Conservation (phyloP, 2,797 vertebrate genomes). For the Balearica regulorum region DNA sequence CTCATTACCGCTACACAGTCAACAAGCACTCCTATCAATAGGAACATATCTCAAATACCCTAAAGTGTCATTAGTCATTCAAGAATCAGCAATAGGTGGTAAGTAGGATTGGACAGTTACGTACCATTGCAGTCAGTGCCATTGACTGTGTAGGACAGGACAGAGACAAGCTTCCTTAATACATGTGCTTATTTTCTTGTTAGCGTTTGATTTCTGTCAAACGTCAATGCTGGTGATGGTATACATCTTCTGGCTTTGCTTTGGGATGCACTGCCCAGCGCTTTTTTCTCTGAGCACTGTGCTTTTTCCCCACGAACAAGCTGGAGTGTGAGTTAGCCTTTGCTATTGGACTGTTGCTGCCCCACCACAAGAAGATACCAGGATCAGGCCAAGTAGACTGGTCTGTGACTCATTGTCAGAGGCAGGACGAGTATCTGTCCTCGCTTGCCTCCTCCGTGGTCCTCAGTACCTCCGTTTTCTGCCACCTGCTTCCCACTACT, state of each 20-base stretch:
- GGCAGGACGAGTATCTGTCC: neutral
- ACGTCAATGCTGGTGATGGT: neutral
- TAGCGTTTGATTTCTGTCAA: neutral
- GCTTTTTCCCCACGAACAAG: neutral
- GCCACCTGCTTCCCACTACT: neutral
- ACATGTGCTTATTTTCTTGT: neutral
- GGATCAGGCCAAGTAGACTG: neutral
- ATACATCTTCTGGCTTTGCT: neutral
- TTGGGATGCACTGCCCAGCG: neutral
- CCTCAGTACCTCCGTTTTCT: neutral
- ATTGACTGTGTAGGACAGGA: neutral
- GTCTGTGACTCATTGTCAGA: neutral
- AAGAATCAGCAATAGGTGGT: neutral
- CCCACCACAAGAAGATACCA: neutral
- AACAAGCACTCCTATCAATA: neutral
- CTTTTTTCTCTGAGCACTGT: neutral
- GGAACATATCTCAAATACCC: neutral
- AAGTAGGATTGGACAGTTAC: fast-evolving
- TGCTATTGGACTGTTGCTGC: neutral
- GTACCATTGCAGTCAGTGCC: neutral
- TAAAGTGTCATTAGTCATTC: neutral
- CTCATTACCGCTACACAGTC: neutral
- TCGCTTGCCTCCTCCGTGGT: neutral
- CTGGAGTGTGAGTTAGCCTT: neutral
- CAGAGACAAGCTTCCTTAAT: neutral